phyloP scores from a whole-genome alignment of 2,888 invertebrate genomes.

The Poecilus cupreus region DNA sequence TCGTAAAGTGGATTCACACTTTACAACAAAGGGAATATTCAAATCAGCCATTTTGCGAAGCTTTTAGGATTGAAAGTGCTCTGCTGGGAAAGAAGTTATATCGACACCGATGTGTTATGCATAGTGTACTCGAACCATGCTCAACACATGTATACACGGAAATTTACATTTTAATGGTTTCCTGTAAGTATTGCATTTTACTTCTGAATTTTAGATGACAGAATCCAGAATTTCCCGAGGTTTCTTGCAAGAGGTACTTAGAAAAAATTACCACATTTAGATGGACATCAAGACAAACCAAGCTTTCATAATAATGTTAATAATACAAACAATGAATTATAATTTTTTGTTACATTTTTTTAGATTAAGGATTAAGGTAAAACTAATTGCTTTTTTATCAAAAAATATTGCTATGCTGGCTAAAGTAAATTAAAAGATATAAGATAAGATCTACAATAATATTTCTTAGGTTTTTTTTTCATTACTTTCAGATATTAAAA shows the following conservation, averaged over 20 bases:
- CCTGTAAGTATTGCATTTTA: slow-evolving; percentile 31
- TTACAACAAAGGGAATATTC: slow-evolving; percentile 53
- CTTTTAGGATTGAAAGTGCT: slow-evolving; percentile 51
- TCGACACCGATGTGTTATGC: slow-evolving; percentile 48
- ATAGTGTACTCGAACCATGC: slow-evolving; percentile 28
- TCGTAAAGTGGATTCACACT: slow-evolving; percentile 29
- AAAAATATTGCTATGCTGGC: not conserved
- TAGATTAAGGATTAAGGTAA: not conserved
- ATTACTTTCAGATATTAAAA: not conserved
- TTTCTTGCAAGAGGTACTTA: not conserved
- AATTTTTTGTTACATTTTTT: not conserved
- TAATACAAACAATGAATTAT: not conserved
- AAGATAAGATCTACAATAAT: not conserved
- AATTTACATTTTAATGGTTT: slow-evolving; percentile 50
- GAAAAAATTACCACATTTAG: not conserved
- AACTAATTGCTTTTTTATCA: not conserved
- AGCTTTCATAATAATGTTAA: not conserved
- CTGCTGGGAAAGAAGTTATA: slow-evolving; percentile 49
- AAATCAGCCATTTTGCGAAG: slow-evolving; percentile 52
- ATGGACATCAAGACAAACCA: not conserved
- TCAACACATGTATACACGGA: slow-evolving; percentile 17
- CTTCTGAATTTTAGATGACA: slow-evolving; percentile 29
- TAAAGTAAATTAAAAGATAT: not conserved
- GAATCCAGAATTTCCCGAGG: not conserved
- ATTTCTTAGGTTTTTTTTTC: not conserved